Evolutionary conservation across 2,888 invertebrate genomes (phyloP), one percentile per base, ranked within the genome.

Genomic region (Ophion costatus): DNA sequence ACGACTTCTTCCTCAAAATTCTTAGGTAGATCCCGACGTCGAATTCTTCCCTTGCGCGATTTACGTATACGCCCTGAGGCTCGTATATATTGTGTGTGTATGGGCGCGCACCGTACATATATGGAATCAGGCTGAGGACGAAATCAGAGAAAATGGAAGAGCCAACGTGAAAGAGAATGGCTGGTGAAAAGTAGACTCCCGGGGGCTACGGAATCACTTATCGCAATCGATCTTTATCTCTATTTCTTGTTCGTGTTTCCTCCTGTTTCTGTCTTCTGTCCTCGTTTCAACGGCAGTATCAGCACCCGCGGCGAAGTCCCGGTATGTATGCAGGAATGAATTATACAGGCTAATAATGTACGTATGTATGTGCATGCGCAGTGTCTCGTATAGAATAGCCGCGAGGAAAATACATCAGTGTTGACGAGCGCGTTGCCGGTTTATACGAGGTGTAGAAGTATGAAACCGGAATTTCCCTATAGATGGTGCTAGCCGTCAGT

Each of bases 121-220:
- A 66, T 38, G 20, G 22, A 22, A 73, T 76, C n/a, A 56, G 69
- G 56, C 33, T 51, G 45, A 70, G 75, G 77, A 74, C 73, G 59
- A 77, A 79, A 76, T 73, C 63, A 22, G 59, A 10, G 61, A 69
- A 73, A 69, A 74, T 61, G 61, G 63, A 67, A n/a, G 63, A 73
- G 61, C 11, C 20, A 45, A 24, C 24, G 59, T 6, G 51, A 33
- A 38, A 71, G 78, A 61, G 78, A 81, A 77, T 64, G 81, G 63
- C 42, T 51, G 61, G 22, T 56, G 71, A 73, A 84, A 88, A 89
- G 90, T 89, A 90, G 90, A 90, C 88, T 86, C 87, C 78, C 29
- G 56, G 77, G 81, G 81, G 82, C 87, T 88, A 90, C 63, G 89
- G 89, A 91, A 91, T 92, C 91, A 90, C 90, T 91, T 90, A 90